phyloP scores from a whole-genome alignment of 2,888 invertebrate genomes.

The Pyrochroa serraticornis region DNA sequence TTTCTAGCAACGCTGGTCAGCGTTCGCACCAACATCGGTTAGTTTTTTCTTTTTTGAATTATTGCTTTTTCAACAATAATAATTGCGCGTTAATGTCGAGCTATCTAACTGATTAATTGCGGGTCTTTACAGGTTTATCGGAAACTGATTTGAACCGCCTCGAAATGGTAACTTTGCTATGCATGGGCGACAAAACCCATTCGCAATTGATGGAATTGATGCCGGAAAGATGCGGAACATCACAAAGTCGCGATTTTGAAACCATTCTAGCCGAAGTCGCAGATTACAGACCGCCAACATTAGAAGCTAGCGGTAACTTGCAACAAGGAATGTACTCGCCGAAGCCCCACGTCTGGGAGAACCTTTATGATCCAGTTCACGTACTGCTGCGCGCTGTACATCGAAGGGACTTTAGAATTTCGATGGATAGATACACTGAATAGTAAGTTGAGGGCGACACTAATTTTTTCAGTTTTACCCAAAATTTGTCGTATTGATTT shows the following conservation, averaged over 20 bases:
- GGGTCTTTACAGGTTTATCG: constrained; percentile 60
- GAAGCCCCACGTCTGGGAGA: constrained; percentile 77
- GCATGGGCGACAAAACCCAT: constrained; percentile 94
- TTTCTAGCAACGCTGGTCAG: constrained; percentile 89
- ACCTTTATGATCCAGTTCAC: constrained; percentile 92
- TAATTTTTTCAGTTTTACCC: too few relatives aligned
- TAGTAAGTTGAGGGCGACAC: constrained; percentile 70
- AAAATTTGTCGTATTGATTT: too few relatives aligned
- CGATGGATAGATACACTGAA: constrained; percentile 91
- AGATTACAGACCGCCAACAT: constrained; percentile 74
- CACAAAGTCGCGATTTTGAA: constrained; percentile 88
- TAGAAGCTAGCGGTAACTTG: constrained; percentile 77
- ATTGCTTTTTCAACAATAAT: background rate
- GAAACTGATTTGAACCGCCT: constrained; percentile 72
- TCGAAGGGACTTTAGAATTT: constrained; percentile 88
- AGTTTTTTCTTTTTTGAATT: constrained; percentile 35
- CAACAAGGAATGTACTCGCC: constrained; percentile 88
- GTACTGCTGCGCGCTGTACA: constrained; percentile 90
- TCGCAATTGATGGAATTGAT: constrained; percentile 93
- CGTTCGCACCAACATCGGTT: constrained; percentile 86
- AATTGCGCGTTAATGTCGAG: background rate
- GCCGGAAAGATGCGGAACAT: constrained; percentile 95
- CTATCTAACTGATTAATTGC: background rate
- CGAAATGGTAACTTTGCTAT: constrained; percentile 92
- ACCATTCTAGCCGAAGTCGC: constrained; percentile 75